Conservation (phyloP, 2,888 invertebrate genomes). For the Geotrupes spiniger region DNA sequence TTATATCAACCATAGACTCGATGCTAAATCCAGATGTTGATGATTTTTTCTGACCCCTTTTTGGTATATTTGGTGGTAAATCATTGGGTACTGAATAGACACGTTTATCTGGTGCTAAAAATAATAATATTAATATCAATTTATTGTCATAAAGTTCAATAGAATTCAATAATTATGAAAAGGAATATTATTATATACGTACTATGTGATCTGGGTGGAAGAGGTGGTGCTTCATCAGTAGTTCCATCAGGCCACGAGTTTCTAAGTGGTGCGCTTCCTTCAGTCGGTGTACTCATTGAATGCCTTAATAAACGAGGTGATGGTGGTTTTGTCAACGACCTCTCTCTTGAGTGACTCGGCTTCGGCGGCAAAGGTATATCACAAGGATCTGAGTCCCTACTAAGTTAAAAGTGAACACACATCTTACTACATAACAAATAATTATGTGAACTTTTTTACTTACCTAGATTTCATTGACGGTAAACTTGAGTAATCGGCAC, state of each 20-base stretch:
- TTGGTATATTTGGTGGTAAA: slow-evolving; percentile 48
- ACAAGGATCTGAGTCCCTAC: slow-evolving; percentile 41
- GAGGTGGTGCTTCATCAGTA: slow-evolving; percentile 69
- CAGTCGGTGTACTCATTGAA: slow-evolving; percentile 54
- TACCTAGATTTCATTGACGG: slow-evolving; percentile 49
- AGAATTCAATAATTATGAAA: too few relatives aligned
- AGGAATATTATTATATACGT: slow-evolving; percentile 25
- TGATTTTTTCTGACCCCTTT: slow-evolving; percentile 50
- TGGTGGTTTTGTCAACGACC: slow-evolving; percentile 56
- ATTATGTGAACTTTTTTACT: slow-evolving; percentile 9
- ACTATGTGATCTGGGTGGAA: slow-evolving; percentile 79
- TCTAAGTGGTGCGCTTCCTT: slow-evolving; percentile 52
- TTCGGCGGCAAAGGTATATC: slow-evolving; percentile 54
- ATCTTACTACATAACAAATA: background rate
- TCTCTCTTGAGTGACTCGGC: slow-evolving; percentile 48
- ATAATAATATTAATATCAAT: too few relatives aligned
- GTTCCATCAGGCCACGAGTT: slow-evolving; percentile 58
- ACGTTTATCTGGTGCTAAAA: slow-evolving; percentile 56
- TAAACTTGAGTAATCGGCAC: slow-evolving; percentile 50
- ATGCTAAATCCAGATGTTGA: slow-evolving; percentile 51
- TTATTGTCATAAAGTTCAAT: too few relatives aligned
- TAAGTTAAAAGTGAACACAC: slow-evolving; percentile 9
- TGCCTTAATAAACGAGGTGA: slow-evolving; percentile 56
- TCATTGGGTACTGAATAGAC: slow-evolving; percentile 48
- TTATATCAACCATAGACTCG: slow-evolving; percentile 50